phyloP scores from a whole-genome alignment of 2,797 vertebrate genomes.

The Masticophis lateralis region DNA sequence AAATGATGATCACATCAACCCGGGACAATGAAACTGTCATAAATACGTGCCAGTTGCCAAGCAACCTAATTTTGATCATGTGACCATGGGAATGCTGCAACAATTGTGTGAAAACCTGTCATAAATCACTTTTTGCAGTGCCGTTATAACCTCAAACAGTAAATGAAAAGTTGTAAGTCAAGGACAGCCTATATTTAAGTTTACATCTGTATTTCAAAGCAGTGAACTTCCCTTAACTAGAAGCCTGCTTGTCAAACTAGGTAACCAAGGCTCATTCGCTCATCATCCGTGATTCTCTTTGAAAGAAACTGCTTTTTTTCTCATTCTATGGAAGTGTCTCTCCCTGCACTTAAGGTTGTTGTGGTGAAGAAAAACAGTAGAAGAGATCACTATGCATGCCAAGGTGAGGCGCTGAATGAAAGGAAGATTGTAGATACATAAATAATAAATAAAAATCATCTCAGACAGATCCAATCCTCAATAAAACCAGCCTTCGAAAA shows the following conservation, averaged over 20 bases:
- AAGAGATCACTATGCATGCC: neutral
- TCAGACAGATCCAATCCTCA: neutral
- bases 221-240: neutral
- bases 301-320: neutral
- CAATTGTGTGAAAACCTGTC: no score
- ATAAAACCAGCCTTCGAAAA: neutral
- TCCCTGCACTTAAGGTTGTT: neutral
- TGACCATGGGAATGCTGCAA: no score
- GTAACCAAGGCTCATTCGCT: neutral
- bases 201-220: neutral
- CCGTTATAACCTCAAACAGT: no score
- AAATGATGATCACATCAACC: no score
- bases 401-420: neutral
- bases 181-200: neutral
- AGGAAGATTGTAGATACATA: neutral
- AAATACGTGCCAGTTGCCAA: no score
- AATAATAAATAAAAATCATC: neutral
- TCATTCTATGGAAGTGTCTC: neutral
- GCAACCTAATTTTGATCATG: no score
- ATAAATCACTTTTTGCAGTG: no score
- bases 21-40: no score
- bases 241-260: neutral
- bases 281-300: neutral
- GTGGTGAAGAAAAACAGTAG: neutral
- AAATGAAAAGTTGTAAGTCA: neutral